phyloP scores from a whole-genome alignment of 2,113 vertebrate genomes.

The Hylia prasina region DNA sequence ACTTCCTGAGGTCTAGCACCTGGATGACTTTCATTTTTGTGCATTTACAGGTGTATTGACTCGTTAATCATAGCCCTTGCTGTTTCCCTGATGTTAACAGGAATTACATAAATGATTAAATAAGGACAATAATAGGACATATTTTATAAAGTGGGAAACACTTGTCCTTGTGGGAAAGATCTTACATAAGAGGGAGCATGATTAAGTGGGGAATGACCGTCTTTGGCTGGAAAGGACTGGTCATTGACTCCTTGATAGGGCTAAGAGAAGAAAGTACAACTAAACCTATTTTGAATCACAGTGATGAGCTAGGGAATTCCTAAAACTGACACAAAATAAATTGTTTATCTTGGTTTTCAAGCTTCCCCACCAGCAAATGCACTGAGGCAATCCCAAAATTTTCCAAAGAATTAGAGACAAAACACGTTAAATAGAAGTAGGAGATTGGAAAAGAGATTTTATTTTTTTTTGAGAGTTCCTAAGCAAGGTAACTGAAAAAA shows the following conservation, averaged over 20 bases:
- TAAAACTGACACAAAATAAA: neutral
- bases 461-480: neutral
- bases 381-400: neutral
- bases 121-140: neutral
- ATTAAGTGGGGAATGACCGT: accelerated
- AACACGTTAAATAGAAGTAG: neutral
- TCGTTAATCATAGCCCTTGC: neutral
- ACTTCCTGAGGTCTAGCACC: neutral
- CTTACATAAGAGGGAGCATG: neutral
- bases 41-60: neutral
- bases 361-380: neutral
- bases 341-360: neutral
- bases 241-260: neutral
- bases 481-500: slow-evolving; percentile 30
- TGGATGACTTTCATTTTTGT: neutral
- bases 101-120: neutral
- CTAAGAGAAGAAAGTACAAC: neutral
- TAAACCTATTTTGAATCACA: neutral
- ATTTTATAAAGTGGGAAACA: neutral
- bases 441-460: neutral
- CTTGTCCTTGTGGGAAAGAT: neutral
- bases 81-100: neutral
- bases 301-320: neutral
- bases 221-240: neutral
- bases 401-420: neutral